Evolutionary conservation across 1,140 invertebrate species (phyloP).

Genomic region (Drosophila punjabiensis): DNA sequence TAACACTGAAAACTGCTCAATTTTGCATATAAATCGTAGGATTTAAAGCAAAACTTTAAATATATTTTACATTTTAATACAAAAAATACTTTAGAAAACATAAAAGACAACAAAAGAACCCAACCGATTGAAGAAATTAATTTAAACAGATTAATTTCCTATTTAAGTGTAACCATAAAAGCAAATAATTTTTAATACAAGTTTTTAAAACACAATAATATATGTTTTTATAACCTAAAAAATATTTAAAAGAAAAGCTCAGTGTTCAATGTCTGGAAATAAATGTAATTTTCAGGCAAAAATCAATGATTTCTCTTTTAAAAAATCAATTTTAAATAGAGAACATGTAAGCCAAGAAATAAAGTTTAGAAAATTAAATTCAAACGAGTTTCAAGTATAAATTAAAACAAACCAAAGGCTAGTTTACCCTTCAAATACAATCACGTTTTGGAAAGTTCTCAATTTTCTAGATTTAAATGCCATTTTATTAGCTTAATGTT

Average conservation of each 20-base stretch:
- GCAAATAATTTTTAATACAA: too few species aligned
- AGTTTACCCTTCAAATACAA: not conserved
- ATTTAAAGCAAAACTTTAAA: not conserved
- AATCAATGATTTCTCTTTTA: not conserved
- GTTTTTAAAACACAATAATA: too few species aligned
- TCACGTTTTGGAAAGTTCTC: not conserved
- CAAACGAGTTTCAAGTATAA: not conserved
- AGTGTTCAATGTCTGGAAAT: not conserved
- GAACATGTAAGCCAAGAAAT: slow-evolving; percentile 7
- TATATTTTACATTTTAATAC: not conserved
- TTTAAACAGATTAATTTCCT: too few species aligned
- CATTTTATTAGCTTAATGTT: slow-evolving; percentile 41
- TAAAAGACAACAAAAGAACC: not conserved
- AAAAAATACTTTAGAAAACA: not conserved
- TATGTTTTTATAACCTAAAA: not conserved
- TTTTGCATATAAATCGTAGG: not conserved
- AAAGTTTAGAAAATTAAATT: slow-evolving; percentile 1
- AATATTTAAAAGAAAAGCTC: not conserved
- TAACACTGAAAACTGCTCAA: slow-evolving; percentile 1
- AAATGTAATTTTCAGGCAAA: not conserved
- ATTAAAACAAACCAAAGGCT: not conserved
- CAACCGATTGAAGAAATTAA: not conserved
- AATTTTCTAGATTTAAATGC: slow-evolving; percentile 26
- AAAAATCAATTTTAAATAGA: not conserved
- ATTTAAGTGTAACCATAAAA: too few species aligned